A percentile compares a stretch with the other conserved stretches of the same genome.
Conservation (phyloP, 1,140 invertebrate species). For the Meteorus sp. region DNA sequence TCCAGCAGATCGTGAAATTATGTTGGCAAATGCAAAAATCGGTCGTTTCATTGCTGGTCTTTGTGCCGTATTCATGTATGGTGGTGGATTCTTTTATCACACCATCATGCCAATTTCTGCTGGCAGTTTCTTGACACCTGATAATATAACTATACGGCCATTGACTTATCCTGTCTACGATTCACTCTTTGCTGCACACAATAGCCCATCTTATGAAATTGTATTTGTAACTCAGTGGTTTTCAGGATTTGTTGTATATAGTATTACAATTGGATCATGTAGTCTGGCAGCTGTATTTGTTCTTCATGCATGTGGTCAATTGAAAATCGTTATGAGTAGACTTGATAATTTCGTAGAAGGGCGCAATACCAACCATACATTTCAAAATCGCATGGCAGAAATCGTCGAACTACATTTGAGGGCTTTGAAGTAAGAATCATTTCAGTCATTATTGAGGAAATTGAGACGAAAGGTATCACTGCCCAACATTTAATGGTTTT, state of each 20-base stretch:
- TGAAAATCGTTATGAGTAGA: slow-evolving; percentile 30
- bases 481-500: too few relatives aligned
- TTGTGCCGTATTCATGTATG: slow-evolving; percentile 42
- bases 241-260: slow-evolving; percentile 32
- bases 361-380: slow-evolving; percentile 3
- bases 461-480: background rate
- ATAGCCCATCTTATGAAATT: slow-evolving; percentile 33
- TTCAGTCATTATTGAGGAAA: too few relatives aligned
- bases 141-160: slow-evolving; percentile 33
- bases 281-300: slow-evolving; percentile 31
- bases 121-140: slow-evolving; percentile 28
- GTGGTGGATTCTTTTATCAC: slow-evolving; percentile 45
- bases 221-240: slow-evolving; percentile 31
- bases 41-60: slow-evolving; percentile 30
- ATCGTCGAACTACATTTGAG: slow-evolving; percentile 41
- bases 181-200: slow-evolving; percentile 29
- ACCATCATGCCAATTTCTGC: slow-evolving; percentile 42
- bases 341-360: slow-evolving; percentile 28
- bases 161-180: slow-evolving; percentile 29
- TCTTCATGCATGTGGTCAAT: slow-evolving; percentile 35
- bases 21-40: slow-evolving; percentile 29
- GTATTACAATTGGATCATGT: slow-evolving; percentile 31
- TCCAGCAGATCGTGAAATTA: slow-evolving; percentile 22
- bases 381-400: slow-evolving; percentile 33
- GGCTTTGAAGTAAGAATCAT: slow-evolving; percentile 31